phyloP scores from a whole-genome alignment of 2,888 invertebrate species.

The Agrotis segetum region DNA sequence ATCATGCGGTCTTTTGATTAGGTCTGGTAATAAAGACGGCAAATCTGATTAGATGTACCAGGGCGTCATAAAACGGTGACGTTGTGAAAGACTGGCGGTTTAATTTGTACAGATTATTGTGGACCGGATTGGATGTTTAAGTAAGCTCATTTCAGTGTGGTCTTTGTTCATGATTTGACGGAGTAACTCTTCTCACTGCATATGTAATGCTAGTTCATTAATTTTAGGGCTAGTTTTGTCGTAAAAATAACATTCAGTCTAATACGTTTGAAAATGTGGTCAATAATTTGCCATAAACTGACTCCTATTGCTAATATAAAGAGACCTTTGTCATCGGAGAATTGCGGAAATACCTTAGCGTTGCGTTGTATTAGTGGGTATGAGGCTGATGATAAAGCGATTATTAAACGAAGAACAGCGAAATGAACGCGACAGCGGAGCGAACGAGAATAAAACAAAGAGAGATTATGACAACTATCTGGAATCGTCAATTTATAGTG shows the following conservation, averaged over 20 bases:
- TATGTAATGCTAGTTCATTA: conserved; percentile 16
- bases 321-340: conserved; percentile 10
- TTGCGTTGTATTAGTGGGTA: neutral
- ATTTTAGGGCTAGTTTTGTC: conserved; percentile 3
- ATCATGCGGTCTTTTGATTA: conserved; percentile 68
- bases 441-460: neutral
- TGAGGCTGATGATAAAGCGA: neutral
- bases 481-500: neutral
- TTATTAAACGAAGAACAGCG: neutral
- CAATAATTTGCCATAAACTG: conserved; percentile 7
- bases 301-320: conserved; percentile 8
- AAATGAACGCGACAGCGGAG: neutral
- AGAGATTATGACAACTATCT: neutral
- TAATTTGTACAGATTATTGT: conserved; percentile 53
- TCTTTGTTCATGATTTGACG: conserved; percentile 1
- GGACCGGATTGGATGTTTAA: conserved; percentile 31
- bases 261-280: conserved; percentile 5
- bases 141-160: conserved; percentile 11
- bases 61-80: conserved; percentile 55
- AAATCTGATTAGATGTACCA: conserved; percentile 63
- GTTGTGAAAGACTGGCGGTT: conserved; percentile 53
- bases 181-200: neutral
- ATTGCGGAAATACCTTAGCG: neutral
- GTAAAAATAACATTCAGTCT: conserved; percentile 9
- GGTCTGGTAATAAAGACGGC: conserved; percentile 61